Base-by-base conservation (phyloP, 2,888 invertebrate species). In the Synergus japonicus region DNA sequence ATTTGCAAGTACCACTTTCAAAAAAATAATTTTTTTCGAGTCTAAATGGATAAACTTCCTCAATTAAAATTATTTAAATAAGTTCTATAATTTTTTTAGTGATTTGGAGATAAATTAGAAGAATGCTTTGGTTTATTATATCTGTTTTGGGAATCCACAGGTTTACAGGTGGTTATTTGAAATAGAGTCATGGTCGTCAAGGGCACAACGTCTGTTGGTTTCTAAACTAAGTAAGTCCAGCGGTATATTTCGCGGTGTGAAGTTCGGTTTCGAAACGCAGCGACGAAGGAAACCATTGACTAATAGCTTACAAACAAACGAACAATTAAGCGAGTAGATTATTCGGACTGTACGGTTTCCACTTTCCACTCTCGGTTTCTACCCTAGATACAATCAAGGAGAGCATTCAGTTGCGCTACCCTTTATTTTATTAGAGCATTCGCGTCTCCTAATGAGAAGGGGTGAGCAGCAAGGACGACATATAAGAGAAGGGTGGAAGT, bases 221-320 rank as follows among this genome's bases (percentile, higher is more conserved):
- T 69, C 46, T 22, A 69, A 69, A 69, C 44, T 60, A 73, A 81
- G 76, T 63, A 67, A 67, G 54, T 58, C 69, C 73, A 76, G 67
- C 18, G 43, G 49, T 10, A 46, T 43, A 69, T 29, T 18, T 37
- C 65, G 73, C 58, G 63, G 66, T 67, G 44, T 44, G n/a, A 22
- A 60, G 22, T 60, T 22, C 4, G 78, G 66, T 73, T 81, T 82
- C 29, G 29, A 63, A 77, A 81, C 77, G 65, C 63, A 76, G 82
- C 77, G 82, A 67, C 69, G 79, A 82, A 69, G 78, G 85, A 85
- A 83, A 84, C 82, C 82, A 82, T 83, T 83, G 83, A 86, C 85
- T 86, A 86, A 86, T 86, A 85, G 86, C 82, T 83, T 76, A 81
- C 84, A 84, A 85, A 87, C 85, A 85, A 86, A 84, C 84, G 81